Base-by-base conservation (phyloP, 2,888 invertebrate genomes). In the Drosophila quasianomalipes region DNA sequence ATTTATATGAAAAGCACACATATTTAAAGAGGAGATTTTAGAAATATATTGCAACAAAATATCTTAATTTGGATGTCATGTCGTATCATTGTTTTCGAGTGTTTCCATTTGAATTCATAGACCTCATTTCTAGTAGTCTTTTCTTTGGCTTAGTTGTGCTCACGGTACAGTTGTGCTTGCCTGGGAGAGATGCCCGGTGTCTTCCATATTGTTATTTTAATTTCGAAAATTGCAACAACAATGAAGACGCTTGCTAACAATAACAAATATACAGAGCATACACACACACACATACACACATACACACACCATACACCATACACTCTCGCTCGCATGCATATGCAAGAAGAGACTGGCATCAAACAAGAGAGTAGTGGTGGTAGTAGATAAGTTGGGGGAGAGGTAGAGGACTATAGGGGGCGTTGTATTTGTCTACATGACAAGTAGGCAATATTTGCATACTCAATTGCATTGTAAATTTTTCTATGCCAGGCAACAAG, bases 401-500 rank as follows among this genome's bases (percentile, higher is more conserved):
- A 0, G 49, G 61, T 49, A 51, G 35, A 55, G 68, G 26, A 16
- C n/a, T 44, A 44, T 49, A 55, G n/a, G 62, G 68, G 60, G 76
- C 77, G 80, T 79, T 79, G 83, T 87, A 87, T 85, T 84, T 87
- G 84, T 87, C 83, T 82, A 85, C 88, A 85, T 85, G 85, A 85
- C 85, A 90, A 90, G 92, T 89, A 90, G 92, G 92, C 92, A 92
- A 92, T 92, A 92, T 92, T 92, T 92, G 92, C 92, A 92, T 92
- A 92, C 91, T 92, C 92, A 92, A 92, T 92, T 92, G 92, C 92
- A 92, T 92, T 92, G 92, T 91, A 90, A 91, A 92, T 92, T 91
- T 88, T 90, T 88, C 82, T 89, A 87, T 85, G 89, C 89, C 76
- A 69, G 66, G 60, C 66, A 60, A 37, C 61, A 55, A 30, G 41